phyloP scores from a whole-genome alignment of 2,888 invertebrate genomes.

The Melipona beecheii region DNA sequence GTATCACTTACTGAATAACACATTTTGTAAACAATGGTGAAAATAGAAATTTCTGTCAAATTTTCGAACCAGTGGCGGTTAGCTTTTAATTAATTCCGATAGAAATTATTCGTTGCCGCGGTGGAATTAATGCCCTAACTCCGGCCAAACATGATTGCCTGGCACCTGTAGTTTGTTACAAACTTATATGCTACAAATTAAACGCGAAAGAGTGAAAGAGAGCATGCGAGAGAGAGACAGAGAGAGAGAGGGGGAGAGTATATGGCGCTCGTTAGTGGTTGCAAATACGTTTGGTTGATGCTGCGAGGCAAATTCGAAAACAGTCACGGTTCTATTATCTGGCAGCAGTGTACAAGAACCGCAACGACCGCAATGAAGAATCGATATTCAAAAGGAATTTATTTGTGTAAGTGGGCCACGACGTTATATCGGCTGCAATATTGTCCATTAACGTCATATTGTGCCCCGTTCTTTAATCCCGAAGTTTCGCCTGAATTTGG shows the following conservation, averaged over 20 bases:
- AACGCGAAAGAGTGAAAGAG: neutral
- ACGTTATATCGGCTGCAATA: neutral
- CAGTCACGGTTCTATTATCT: constrained; percentile 53
- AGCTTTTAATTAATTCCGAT: constrained; percentile 13
- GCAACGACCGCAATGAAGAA: constrained; percentile 47
- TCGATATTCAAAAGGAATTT: constrained; percentile 63
- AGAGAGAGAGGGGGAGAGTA: no score
- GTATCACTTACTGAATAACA: no score
- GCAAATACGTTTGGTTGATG: constrained; percentile 28
- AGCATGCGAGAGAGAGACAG: no score
- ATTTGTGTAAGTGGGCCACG: constrained; percentile 35
- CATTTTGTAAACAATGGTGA: neutral
- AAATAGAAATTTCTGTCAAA: neutral
- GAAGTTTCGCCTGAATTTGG: constrained; percentile 5
- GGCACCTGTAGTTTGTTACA: neutral
- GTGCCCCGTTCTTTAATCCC: constrained; percentile 5
- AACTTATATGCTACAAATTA: constrained; percentile 35
- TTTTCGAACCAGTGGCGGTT: neutral
- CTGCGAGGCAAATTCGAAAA: constrained; percentile 50
- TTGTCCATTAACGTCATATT: constrained; percentile 3
- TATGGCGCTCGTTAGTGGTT: constrained; percentile 46
- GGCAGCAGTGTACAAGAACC: constrained; percentile 25
- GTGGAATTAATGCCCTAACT: neutral
- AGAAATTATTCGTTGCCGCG: neutral
- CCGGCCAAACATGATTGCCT: neutral